These are phyloP conservation scores for Catajapyx aquilonaris DNA, from an alignment of 1,140 invertebrate genomes.

Conservation along the genomic window DNA sequence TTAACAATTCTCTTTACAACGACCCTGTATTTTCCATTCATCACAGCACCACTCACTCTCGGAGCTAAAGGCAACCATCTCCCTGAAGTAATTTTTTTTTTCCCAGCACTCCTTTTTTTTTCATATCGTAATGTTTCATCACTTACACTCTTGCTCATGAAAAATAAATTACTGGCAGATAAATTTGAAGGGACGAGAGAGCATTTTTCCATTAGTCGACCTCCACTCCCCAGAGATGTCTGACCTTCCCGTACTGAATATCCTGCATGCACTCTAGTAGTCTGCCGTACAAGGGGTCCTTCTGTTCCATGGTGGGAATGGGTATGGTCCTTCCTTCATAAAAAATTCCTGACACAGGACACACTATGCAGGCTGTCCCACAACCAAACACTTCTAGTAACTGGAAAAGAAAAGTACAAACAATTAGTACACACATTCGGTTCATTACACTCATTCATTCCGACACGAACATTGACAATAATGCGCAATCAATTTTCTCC, in stretches of 20 bases:
- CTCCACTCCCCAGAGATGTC: slow-evolving; percentile 43
- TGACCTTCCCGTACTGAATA: slow-evolving; percentile 65
- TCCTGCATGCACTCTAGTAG: slow-evolving; percentile 50
- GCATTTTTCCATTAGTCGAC: too few species aligned
- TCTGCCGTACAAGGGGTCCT: slow-evolving; percentile 20
- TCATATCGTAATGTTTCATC: too few species aligned
- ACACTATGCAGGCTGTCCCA: slow-evolving; percentile 83
- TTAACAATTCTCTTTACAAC: too few species aligned
- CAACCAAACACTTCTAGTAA: slow-evolving; percentile 83
- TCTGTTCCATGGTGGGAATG: slow-evolving; percentile 42
- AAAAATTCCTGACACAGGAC: slow-evolving; percentile 62
- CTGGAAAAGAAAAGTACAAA: slow-evolving; percentile 26
- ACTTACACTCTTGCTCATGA: too few species aligned
- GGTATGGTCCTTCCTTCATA: slow-evolving; percentile 39
- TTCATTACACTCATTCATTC: slow-evolving; percentile 8
- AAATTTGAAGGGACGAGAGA: too few species aligned
- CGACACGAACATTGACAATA: not conserved
- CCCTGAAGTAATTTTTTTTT: too few species aligned
- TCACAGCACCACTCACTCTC: too few species aligned
- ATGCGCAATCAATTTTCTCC: slow-evolving; percentile 2
- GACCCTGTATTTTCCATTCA: too few species aligned
- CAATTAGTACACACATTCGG: slow-evolving; percentile 8
- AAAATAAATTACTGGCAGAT: too few species aligned
- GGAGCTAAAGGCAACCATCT: too few species aligned
- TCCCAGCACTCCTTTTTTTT: too few species aligned